Base-by-base conservation (phyloP, 1,140 invertebrate species). In the Cydia pomonella region DNA sequence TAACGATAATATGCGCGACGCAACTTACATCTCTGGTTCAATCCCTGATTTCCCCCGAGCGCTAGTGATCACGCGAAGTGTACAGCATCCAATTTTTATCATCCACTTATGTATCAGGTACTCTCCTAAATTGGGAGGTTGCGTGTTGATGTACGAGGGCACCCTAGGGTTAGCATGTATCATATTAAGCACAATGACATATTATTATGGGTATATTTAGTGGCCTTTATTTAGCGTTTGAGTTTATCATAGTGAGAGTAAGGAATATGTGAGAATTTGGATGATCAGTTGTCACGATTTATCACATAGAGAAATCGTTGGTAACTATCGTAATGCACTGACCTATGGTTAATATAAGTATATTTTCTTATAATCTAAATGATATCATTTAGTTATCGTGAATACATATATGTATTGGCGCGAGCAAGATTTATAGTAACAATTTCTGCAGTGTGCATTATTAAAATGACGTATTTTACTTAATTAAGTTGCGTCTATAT, bases 41-140 rank as follows among this genome's bases (percentile, higher is more conserved):
- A 64, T 79, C 73, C 69, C 62, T 86, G 83, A 87, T 87, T 87
- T 87, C 86, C 86, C 86, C 38, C 1, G 86, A 85, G 86, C 75
- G 69, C 29, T 59, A 77, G 73, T 79, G 82, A 87, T 84, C 82
- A 80, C 77, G 74, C 53, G 71, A 76, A 79, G 83, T 82, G 76
- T 80, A 84, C 83, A 77, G 80, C 83, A 82, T 86, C 83, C 81
- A 84, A 85, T 85, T 87, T 87, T 86, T 87, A 86, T 85, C 79
- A 84, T 78, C 82, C 77, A 80, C 79, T 80, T 80, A 80, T 76
- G 64, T 64, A 72, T 74, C 74, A 75, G 33, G 64, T 38, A 33
- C 27, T 69, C 64, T 69, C 16, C 64, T 18, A 69, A 69, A 69
- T 69, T 69, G 64, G 21, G n/a, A n/a, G 64, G 29, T 41, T 38